These are phyloP conservation scores for Brachionus rubens DNA, from an alignment of 1,140 invertebrate species.

Conservation along the genomic window DNA sequence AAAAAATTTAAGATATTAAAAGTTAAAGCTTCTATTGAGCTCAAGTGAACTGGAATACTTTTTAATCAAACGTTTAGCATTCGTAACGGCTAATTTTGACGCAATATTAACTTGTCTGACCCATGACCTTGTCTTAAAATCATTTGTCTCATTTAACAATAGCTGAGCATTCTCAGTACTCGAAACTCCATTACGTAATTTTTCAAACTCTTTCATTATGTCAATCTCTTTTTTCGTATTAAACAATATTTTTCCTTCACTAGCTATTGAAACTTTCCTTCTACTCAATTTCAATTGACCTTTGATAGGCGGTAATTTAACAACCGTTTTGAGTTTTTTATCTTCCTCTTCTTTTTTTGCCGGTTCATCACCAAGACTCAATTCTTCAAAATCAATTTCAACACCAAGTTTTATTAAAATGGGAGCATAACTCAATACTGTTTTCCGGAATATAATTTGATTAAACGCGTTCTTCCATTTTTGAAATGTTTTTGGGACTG, in stretches of 20 bases:
- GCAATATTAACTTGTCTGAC: conserved; percentile 29
- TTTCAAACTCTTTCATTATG: not conserved
- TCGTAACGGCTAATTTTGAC: not conserved
- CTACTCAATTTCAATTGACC: not conserved
- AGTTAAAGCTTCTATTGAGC: too few species aligned
- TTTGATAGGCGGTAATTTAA: not conserved
- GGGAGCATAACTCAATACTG: not conserved
- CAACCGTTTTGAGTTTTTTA: not conserved
- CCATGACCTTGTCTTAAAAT: not conserved
- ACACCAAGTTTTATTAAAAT: conserved; percentile 3
- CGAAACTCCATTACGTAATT: not conserved
- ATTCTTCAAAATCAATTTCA: conserved; percentile 7
- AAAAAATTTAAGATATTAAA: too few species aligned
- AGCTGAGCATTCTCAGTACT: not conserved
- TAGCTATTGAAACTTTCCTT: not conserved
- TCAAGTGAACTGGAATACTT: too few species aligned
- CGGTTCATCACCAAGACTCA: not conserved
- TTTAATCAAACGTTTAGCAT: conserved; percentile 14
- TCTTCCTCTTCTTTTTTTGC: not conserved
- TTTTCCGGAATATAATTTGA: conserved; percentile 25
- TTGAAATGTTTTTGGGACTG: conserved; percentile 11
- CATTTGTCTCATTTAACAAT: not conserved
- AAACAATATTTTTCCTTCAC: not conserved
- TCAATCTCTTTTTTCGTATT: not conserved
- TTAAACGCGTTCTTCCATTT: conserved; percentile 22